phyloP scores from a whole-genome alignment of 2,797 vertebrate genomes.

The Megalops cyprinoides region DNA sequence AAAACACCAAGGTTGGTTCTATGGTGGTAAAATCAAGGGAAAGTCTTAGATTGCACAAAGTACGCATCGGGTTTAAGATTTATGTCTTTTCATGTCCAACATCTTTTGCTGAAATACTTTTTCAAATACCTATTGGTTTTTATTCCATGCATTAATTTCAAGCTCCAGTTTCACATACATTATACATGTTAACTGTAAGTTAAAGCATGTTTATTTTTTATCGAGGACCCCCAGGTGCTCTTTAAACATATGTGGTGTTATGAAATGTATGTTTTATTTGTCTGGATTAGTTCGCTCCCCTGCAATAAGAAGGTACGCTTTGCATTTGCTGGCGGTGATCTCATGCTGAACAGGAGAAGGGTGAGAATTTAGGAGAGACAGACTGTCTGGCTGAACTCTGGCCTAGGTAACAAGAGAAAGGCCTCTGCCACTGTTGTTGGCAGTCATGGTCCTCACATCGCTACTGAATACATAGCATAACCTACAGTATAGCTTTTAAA shows the following conservation, averaged over 20 bases:
- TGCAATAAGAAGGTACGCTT: background rate
- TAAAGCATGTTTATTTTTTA: too few species aligned
- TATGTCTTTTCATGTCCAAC: too few species aligned
- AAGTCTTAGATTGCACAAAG: background rate
- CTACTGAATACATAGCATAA: background rate
- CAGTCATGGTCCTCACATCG: background rate
- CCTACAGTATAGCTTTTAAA: background rate
- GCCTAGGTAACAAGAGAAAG: background rate
- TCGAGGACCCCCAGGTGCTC: too few species aligned
- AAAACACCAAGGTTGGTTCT: background rate
- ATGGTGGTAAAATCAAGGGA: background rate
- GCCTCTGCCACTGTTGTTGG: background rate
- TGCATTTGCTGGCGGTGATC: background rate
- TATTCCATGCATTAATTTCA: too few species aligned
- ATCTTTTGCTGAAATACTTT: too few species aligned
- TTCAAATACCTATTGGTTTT: too few species aligned
- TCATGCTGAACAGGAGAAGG: background rate
- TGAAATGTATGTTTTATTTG: too few species aligned
- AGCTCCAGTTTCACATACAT: too few species aligned
- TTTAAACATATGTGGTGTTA: too few species aligned
- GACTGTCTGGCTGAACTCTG: background rate
- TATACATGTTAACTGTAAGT: too few species aligned
- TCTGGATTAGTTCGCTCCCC: too few species aligned
- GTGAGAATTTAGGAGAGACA: background rate
- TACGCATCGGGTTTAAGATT: too few species aligned